Percentiles rank a stretch among this genome's conserved stretches.
Evolutionary conservation across 2,797 vertebrate species (phyloP).

Genomic region (Pangasius sanitwongsei): DNA sequence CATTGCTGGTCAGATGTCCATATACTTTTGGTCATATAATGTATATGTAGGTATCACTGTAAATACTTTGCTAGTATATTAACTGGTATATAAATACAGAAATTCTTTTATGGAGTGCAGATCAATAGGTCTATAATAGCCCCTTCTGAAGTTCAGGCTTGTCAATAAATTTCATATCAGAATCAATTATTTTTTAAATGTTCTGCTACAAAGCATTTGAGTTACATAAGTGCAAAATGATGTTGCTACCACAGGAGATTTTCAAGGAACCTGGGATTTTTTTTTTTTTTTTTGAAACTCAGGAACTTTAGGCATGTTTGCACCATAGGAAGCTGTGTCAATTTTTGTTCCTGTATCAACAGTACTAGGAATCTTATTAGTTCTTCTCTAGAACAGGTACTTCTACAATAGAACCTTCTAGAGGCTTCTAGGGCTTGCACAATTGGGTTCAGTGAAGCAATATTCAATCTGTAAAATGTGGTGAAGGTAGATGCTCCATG

Average conservation of each 20-base stretch:
- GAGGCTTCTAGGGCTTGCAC: not conserved
- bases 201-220: not conserved
- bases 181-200: not conserved
- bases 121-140: not conserved
- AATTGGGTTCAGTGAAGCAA: not conserved
- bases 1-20: not conserved
- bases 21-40: not conserved
- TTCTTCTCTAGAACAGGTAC: not conserved
- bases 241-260: not conserved
- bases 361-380: not conserved
- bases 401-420: not conserved
- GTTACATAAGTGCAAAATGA: not conserved
- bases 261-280: not conserved
- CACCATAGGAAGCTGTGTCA: not conserved
- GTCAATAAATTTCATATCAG: not conserved
- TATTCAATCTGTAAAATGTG: not conserved
- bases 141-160: not conserved
- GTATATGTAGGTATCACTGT: not conserved
- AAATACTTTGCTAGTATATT: not conserved
- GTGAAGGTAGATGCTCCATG: not conserved
- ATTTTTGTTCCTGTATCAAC: not conserved
- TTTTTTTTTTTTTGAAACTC: not conserved
- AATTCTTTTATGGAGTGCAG: not conserved
- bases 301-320: not conserved
- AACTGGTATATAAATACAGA: not conserved